Evolutionary conservation across 1,140 invertebrate species (phyloP).

Genomic region (Muscidifurax raptorellus): DNA sequence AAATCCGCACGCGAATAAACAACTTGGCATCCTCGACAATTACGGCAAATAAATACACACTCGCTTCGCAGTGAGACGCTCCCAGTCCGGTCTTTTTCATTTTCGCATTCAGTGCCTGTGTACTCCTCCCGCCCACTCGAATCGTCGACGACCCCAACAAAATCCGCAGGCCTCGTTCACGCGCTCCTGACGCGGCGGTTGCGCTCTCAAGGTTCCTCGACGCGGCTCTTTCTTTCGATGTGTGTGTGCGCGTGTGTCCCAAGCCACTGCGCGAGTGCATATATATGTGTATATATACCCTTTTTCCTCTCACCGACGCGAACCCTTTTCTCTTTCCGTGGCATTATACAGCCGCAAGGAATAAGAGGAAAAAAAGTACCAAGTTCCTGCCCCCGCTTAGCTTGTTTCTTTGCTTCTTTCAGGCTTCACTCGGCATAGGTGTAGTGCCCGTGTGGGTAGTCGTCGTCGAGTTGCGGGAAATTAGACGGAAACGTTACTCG

Average conservation of each 20-base stretch:
- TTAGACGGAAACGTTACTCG: not conserved
- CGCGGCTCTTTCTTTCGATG: not conserved
- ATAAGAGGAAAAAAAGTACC: conserved; percentile 13
- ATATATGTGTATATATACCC: not conserved
- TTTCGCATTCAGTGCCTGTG: conserved; percentile 9
- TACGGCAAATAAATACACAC: conserved; percentile 35
- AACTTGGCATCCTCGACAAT: conserved; percentile 36
- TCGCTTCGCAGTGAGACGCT: not conserved
- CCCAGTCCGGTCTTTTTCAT: conserved; percentile 3
- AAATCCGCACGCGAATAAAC: conserved; percentile 16
- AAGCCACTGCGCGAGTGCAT: not conserved
- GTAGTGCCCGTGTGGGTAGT: not conserved
- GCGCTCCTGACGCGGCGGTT: not conserved
- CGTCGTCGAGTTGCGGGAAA: not conserved
- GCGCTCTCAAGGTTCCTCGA: conserved; percentile 20
- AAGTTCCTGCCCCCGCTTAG: not conserved
- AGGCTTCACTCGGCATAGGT: not conserved
- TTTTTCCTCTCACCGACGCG: conserved; percentile 24
- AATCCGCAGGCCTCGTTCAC: conserved; percentile 25
- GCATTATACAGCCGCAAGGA: conserved; percentile 20
- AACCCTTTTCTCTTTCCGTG: conserved; percentile 18
- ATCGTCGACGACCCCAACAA: not conserved
- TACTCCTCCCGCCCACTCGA: conserved; percentile 4
- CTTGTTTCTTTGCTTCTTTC: not conserved
- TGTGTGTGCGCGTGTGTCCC: not conserved